Evolutionary conservation across 2,797 vertebrate genomes (phyloP).

Genomic region (Leucoraja ocellata): DNA sequence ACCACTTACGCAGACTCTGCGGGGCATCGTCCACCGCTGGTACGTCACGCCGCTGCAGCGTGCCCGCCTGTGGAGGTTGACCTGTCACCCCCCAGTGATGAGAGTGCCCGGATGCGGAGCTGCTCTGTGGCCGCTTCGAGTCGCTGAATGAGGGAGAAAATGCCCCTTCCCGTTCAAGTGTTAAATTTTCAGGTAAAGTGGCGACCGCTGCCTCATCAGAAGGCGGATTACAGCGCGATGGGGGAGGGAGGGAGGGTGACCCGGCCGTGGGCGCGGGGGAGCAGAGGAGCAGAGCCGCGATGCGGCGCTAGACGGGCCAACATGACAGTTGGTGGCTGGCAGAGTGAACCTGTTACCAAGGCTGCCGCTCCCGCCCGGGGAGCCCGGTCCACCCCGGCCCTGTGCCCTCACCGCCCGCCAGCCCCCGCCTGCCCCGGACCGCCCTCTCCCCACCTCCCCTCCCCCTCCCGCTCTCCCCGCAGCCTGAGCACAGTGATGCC

Average conservation of each 20-base stretch:
- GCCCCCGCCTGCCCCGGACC: not conserved
- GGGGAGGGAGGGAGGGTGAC: not conserved
- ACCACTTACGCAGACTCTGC: too few species aligned
- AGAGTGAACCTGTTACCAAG: slow-evolving; percentile 20
- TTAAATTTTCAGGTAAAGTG: slow-evolving; percentile 82
- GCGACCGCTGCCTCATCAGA: not conserved
- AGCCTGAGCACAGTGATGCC: not conserved
- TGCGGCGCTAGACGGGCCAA: not conserved
- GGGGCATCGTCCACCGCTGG: too few species aligned
- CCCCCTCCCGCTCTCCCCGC: too few species aligned
- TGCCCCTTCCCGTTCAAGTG: slow-evolving; percentile 85
- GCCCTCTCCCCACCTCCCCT: too few species aligned
- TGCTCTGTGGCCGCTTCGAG: slow-evolving; percentile 46
- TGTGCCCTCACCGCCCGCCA: not conserved
- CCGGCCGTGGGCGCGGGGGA: too few species aligned
- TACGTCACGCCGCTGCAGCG: not conserved
- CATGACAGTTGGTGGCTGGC: slow-evolving; percentile 35
- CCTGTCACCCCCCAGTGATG: slow-evolving; percentile 11
- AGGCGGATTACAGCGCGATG: not conserved
- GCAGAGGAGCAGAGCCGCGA: not conserved
- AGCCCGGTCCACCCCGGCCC: too few species aligned
- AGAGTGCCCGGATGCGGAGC: slow-evolving; percentile 54
- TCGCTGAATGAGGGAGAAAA: slow-evolving; percentile 50
- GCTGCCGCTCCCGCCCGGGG: not conserved
- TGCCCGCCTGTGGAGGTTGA: not conserved